A percentile compares a stretch with the other conserved stretches of the same genome.
Evolutionary conservation across 2,888 invertebrate species (phyloP).

Genomic region (Craniophora ligustri): DNA sequence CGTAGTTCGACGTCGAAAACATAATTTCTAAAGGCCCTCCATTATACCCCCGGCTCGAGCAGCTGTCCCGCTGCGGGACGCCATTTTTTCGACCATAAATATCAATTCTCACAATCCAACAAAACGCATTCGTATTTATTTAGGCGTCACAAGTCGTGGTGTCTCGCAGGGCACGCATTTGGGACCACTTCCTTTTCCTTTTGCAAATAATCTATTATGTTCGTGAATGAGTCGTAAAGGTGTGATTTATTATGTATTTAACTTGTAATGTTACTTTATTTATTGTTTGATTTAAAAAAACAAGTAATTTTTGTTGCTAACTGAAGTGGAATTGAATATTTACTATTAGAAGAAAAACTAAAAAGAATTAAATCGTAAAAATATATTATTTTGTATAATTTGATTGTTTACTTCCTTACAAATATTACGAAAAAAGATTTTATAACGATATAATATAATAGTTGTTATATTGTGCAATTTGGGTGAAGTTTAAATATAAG

Average conservation of each 20-base stretch:
- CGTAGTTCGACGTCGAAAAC: constrained; percentile 60
- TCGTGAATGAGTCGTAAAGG: constrained; percentile 67
- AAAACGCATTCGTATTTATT: constrained; percentile 86
- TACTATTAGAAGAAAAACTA: constrained; percentile 20
- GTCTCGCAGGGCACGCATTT: constrained; percentile 65
- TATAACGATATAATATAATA: too few species aligned
- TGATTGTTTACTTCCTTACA: constrained; percentile 32
- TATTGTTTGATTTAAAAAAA: constrained; percentile 50
- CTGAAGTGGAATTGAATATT: constrained; percentile 31
- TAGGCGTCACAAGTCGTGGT: constrained; percentile 73
- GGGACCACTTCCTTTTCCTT: constrained; percentile 74
- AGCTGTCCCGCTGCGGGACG: constrained; percentile 79
- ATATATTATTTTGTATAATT: constrained; percentile 37
- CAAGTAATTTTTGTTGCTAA: constrained; percentile 45
- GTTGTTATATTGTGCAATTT: too few species aligned
- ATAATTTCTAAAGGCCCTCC: constrained; percentile 65
- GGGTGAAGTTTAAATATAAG: constrained; percentile 34
- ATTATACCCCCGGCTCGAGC: constrained; percentile 65
- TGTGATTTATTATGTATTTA: constrained; percentile 61
- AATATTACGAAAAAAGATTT: too few species aligned
- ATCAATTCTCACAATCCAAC: constrained; percentile 85
- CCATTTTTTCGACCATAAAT: constrained; percentile 85
- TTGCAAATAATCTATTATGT: constrained; percentile 70
- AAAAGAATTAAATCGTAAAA: constrained; percentile 37
- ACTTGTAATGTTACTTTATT: constrained; percentile 52